Conservation (phyloP, 1,140 invertebrate species). For the Gerris buenoi region DNA sequence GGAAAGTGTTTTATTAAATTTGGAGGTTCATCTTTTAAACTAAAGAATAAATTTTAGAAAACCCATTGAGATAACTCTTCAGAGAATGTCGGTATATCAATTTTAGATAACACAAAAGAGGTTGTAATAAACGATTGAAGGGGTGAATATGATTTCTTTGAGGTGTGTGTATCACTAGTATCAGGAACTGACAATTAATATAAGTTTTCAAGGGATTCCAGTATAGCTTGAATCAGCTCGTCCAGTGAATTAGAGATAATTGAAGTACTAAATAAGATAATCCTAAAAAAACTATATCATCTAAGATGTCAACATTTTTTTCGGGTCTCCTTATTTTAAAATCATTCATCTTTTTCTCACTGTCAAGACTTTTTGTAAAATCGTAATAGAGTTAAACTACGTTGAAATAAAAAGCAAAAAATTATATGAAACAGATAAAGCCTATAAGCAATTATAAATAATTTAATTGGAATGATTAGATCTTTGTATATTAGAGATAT, state of each 20-base stretch:
- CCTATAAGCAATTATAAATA: too few species aligned
- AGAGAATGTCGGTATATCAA: not conserved
- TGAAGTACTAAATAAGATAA: not conserved
- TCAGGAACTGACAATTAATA: not conserved
- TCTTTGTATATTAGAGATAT: too few species aligned
- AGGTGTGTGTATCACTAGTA: not conserved
- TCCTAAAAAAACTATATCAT: not conserved
- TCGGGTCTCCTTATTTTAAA: not conserved
- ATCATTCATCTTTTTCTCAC: not conserved
- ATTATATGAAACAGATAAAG: too few species aligned
- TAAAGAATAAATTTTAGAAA: not conserved
- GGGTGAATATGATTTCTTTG: not conserved
- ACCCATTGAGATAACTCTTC: not conserved
- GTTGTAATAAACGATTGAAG: not conserved
- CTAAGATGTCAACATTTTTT: not conserved
- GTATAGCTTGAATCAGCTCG: not conserved
- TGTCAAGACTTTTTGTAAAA: not conserved
- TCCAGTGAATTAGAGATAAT: not conserved
- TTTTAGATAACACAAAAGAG: not conserved
- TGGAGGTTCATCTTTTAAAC: not conserved
- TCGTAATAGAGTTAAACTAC: not conserved
- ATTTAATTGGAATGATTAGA: too few species aligned
- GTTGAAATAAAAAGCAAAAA: not conserved
- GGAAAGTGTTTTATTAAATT: not conserved
- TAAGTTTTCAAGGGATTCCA: not conserved